phyloP scores from a whole-genome alignment of 2,888 invertebrate genomes.

The Drosophila falleni region DNA sequence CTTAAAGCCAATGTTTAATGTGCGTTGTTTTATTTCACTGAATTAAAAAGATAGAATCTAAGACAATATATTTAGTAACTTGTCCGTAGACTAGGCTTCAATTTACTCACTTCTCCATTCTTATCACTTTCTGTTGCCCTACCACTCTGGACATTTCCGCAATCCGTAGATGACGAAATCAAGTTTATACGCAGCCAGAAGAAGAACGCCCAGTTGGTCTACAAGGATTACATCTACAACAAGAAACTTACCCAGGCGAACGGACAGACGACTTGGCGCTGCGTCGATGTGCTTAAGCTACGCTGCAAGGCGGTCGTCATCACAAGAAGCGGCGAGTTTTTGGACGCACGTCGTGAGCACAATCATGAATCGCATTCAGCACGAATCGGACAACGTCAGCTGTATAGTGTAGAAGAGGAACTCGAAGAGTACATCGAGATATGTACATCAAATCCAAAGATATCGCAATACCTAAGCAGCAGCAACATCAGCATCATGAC shows the following conservation, averaged over 20 bases:
- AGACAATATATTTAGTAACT: conserved; percentile 13
- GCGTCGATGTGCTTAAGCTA: conserved; percentile 84
- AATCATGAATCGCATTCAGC: conserved; percentile 82
- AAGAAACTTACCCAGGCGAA: conserved; percentile 86
- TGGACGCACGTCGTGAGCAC: conserved; percentile 83
- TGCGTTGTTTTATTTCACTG: conserved; percentile 57
- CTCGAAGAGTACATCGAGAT: conserved; percentile 84
- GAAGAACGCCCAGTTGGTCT: conserved; percentile 86
- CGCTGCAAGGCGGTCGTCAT: conserved; percentile 85
- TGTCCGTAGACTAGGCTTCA: conserved; percentile 7
- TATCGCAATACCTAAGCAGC: conserved; percentile 81
- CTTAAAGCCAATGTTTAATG: conserved; percentile 26
- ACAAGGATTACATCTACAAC: conserved; percentile 85
- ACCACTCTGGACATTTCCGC: neutral
- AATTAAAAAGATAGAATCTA: conserved; percentile 10
- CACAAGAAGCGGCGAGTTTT: conserved; percentile 82
- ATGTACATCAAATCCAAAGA: conserved; percentile 81
- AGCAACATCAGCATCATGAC: conserved; percentile 81
- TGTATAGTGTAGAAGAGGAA: conserved; percentile 84
- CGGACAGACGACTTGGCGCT: conserved; percentile 86
- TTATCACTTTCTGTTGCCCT: conserved; percentile 32
- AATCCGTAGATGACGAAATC: conserved; percentile 65
- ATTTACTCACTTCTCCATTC: conserved; percentile 46
- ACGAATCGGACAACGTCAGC: conserved; percentile 83
- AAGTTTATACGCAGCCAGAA: conserved; percentile 86